Evolutionary conservation across 2,113 vertebrate genomes (phyloP), one percentile per base, ranked within the genome.

Genomic region (Corvus hawaiiensis): DNA sequence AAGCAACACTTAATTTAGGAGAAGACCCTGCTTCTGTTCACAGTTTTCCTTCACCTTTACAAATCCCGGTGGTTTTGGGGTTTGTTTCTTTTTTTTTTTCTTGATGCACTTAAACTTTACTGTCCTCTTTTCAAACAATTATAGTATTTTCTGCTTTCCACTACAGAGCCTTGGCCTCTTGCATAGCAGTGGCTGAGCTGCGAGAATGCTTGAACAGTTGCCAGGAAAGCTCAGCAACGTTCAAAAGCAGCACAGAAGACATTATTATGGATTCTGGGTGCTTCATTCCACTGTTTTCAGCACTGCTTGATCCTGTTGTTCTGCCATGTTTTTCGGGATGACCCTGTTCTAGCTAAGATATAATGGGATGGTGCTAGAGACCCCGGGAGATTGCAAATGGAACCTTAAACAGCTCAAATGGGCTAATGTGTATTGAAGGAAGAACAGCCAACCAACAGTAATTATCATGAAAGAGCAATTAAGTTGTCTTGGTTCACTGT

Each of bases 401-500:
- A 44, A 48, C 19, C 33, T 51, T 16, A 10, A 54, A 58, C 11
- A 79, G 74, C 49, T 89, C 58, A 27, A 35, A 27, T 54, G 71
- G 71, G 28, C 68, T 92, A 16, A 43, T 48, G 33, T 14, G 23
- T 33, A 12, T 11, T 49, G 73, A 84, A 89, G 49, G 89, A 83
- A 46, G 73, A 86, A 77, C 19, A 77, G 24, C 27, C 56, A 67
- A 59, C 76, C 2, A 0, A 41, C 39, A 81, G 64, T 55, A 71
- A 92, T 92, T 86, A 75, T 44, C 64, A 87, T 32, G 56, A 72
- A 71, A 44, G 21, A 41, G 48, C 89, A 78, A 54, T 93, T 90
- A 90, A 87, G 86, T 63, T 94, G 84, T 87, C 83, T 52, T 63
- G 80, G 56, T 94, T 93, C 16, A 9, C 35, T 89, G 90, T 88